Percentiles rank a stretch among this genome's conserved stretches.
Evolutionary conservation across 2,797 vertebrate genomes (phyloP).

Genomic region (Florisuga fusca): DNA sequence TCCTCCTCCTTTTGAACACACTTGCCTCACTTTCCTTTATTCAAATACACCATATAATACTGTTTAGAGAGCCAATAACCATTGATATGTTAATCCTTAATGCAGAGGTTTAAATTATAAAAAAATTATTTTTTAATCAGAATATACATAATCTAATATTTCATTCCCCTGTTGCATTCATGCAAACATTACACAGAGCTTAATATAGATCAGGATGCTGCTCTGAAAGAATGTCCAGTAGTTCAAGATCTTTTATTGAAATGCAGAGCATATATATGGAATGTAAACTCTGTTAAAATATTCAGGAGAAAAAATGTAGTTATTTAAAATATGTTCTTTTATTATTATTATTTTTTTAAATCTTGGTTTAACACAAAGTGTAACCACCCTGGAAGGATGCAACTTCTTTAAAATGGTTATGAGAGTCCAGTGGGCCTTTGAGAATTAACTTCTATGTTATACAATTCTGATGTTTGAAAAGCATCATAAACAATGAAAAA

Average conservation of each 20-base stretch:
- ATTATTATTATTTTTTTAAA: fast-evolving
- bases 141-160: not conserved
- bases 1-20: not conserved
- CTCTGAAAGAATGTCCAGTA: not conserved
- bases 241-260: not conserved
- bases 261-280: not conserved
- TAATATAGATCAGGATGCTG: not conserved
- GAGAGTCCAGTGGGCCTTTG: not conserved
- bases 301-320: not conserved
- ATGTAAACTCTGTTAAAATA: not conserved
- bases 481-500: not conserved
- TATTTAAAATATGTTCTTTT: not conserved
- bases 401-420: not conserved
- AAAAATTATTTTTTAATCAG: not conserved
- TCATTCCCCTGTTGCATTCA: not conserved
- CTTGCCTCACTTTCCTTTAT: not conserved
- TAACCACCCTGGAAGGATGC: not conserved
- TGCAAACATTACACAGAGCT: not conserved
- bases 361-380: not conserved
- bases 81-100: not conserved
- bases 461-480: not conserved
- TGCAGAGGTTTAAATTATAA: not conserved
- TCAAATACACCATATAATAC: not conserved
- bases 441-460: not conserved
- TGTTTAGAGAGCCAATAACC: not conserved